Percentiles rank a stretch among this genome's conserved stretches.
Conservation (phyloP, 2,797 vertebrate species). For the Huso huso region DNA sequence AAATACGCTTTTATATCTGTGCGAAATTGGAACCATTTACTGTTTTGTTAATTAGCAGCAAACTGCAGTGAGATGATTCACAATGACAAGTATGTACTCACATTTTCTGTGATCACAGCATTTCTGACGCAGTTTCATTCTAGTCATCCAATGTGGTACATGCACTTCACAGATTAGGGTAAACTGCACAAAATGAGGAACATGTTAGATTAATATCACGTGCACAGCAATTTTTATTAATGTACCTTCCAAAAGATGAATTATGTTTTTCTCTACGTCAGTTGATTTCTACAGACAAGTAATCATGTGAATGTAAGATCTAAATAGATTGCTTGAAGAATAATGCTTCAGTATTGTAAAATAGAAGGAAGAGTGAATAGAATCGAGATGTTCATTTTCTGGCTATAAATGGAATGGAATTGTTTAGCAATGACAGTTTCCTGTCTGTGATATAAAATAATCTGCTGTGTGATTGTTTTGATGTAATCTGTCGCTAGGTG, state of each 20-base stretch:
- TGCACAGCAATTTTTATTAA: background rate
- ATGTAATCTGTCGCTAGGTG: constrained; percentile 27
- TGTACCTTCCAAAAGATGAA: background rate
- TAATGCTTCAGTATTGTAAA: constrained; percentile 16
- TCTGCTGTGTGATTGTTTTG: constrained; percentile 32
- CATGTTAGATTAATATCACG: too few relatives aligned
- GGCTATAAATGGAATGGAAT: constrained; percentile 21
- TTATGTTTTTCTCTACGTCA: background rate
- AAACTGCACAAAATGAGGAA: too few relatives aligned
- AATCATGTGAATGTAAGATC: constrained; percentile 14
- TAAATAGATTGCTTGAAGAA: constrained; percentile 20
- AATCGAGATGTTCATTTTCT: constrained; percentile 8
- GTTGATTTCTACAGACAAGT: constrained; percentile 21
- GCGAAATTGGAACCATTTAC: too few relatives aligned
- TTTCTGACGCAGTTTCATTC: too few relatives aligned
- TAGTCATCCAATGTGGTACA: too few relatives aligned
- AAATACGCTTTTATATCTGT: too few relatives aligned
- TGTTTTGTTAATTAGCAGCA: too few relatives aligned
- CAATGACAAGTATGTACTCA: too few relatives aligned
- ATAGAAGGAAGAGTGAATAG: constrained; percentile 4
- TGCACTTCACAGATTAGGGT: too few relatives aligned
- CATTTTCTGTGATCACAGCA: too few relatives aligned
- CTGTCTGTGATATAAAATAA: constrained; percentile 18
- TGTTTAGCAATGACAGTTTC: constrained; percentile 31
- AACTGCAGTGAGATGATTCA: too few relatives aligned